Percentiles rank a stretch among this genome's conserved stretches.
Evolutionary conservation across 30 jellyfish, hydroid and myxozoan genomes (phyloP).

Genomic region (Aurelia sp.): DNA sequence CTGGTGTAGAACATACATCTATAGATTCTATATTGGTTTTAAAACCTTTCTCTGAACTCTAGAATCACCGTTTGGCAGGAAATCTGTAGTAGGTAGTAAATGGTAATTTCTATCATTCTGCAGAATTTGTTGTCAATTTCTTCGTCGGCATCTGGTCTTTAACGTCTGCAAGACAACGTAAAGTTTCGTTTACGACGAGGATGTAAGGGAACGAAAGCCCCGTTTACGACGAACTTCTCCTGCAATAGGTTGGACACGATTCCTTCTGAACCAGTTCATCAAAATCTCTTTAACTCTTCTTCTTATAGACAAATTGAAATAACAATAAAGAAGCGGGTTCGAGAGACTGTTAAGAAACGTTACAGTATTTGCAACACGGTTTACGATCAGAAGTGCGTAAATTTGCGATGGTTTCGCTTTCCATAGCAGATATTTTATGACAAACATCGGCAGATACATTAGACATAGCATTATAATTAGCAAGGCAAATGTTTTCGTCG

Average conservation of each 20-base stretch:
- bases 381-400: constrained; percentile 32
- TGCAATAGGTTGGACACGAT: not conserved
- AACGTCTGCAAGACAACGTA: too few species aligned
- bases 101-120: too few species aligned
- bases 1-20: too few species aligned
- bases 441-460: constrained; percentile 73
- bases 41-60: too few species aligned
- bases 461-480: constrained; percentile 47
- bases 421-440: constrained; percentile 53
- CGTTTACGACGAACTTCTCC: not conserved
- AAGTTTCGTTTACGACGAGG: too few species aligned
- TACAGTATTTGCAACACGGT: constrained; percentile 66
- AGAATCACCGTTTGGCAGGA: too few species aligned
- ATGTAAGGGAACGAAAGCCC: too few species aligned
- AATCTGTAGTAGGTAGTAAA: too few species aligned
- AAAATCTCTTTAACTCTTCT: constrained; percentile 14
- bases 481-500: constrained; percentile 49
- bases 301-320: constrained; percentile 15
- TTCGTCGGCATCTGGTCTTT: too few species aligned
- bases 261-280: not conserved
- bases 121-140: too few species aligned
- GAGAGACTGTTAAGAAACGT: constrained; percentile 61
- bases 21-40: too few species aligned
- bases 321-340: constrained; percentile 58
- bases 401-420: constrained; percentile 28